phyloP scores from a whole-genome alignment of 2,888 invertebrate species.

The Panzeria rudis region DNA sequence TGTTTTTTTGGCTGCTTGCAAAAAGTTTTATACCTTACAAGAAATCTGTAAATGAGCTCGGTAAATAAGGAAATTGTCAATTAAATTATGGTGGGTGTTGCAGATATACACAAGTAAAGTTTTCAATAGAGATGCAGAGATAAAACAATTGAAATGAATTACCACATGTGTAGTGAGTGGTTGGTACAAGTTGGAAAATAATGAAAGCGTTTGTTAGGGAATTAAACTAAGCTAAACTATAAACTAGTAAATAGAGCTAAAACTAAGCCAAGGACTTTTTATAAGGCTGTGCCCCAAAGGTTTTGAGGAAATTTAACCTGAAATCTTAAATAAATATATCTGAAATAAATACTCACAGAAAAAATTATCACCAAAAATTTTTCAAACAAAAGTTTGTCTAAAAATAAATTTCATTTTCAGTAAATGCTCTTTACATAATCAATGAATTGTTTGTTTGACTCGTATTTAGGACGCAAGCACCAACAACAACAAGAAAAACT shows the following conservation, averaged over 20 bases:
- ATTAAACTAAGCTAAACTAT: not conserved
- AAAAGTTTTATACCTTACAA: conserved; percentile 51
- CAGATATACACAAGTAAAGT: conserved; percentile 27
- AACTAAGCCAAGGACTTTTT: not conserved
- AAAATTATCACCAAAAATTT: too few relatives aligned
- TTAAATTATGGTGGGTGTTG: conserved; percentile 47
- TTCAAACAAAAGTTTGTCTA: too few relatives aligned
- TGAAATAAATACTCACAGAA: too few relatives aligned
- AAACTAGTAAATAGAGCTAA: not conserved
- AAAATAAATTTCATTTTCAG: too few relatives aligned
- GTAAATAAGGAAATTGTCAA: conserved; percentile 69
- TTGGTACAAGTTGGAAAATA: not conserved
- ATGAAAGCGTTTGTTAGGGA: not conserved
- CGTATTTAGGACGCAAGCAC: too few relatives aligned
- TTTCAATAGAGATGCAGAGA: conserved; percentile 44
- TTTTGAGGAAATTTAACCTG: too few relatives aligned
- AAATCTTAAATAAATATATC: too few relatives aligned
- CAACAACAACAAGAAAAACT: too few relatives aligned
- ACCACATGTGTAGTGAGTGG: conserved; percentile 8
- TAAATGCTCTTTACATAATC: too few relatives aligned
- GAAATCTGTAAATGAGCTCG: conserved; percentile 63
- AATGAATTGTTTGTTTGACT: too few relatives aligned
- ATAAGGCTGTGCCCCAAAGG: too few relatives aligned
- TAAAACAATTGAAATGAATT: conserved; percentile 52
- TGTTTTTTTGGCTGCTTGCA: conserved; percentile 45